phyloP scores from a whole-genome alignment of 92 coral and sea anemone species.

The Heliopora coerulea region DNA sequence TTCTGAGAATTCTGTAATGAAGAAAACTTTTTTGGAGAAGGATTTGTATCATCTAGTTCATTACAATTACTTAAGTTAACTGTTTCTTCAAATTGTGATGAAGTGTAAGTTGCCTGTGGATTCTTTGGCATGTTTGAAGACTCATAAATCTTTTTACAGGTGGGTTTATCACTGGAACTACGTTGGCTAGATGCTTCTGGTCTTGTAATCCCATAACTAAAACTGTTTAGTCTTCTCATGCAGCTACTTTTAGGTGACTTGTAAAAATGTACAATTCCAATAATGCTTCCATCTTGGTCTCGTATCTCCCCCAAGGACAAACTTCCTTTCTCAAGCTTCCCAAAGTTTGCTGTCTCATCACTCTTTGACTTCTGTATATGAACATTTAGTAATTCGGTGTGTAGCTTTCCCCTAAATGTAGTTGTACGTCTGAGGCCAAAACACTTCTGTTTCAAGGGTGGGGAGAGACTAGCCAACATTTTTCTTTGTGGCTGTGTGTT shows the following conservation, averaged over 20 bases:
- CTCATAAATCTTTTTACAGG: too few relatives aligned
- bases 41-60: too few relatives aligned
- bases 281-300: slow-evolving; percentile 73
- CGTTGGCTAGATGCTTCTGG: background rate
- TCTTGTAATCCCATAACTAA: background rate
- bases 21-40: too few relatives aligned
- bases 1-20: too few relatives aligned
- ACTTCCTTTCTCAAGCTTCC: slow-evolving; percentile 10
- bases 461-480: slow-evolving; percentile 51
- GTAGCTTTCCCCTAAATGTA: slow-evolving; percentile 65
- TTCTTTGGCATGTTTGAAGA: too few relatives aligned
- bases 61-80: too few relatives aligned
- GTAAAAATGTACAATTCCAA: slow-evolving; percentile 84
- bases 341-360: background rate
- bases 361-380: slow-evolving; percentile 14
- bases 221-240: slow-evolving; percentile 23
- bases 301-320: slow-evolving; percentile 55
- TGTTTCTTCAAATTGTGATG: too few relatives aligned
- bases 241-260: slow-evolving; percentile 65
- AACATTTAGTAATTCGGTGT: slow-evolving; percentile 5
- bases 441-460: slow-evolving; percentile 77
- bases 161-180: too few relatives aligned
- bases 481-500: slow-evolving; percentile 1
- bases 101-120: too few relatives aligned
- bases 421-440: slow-evolving; percentile 64